Conservation (phyloP, 2,797 vertebrate species). For the Molothrus ater region DNA sequence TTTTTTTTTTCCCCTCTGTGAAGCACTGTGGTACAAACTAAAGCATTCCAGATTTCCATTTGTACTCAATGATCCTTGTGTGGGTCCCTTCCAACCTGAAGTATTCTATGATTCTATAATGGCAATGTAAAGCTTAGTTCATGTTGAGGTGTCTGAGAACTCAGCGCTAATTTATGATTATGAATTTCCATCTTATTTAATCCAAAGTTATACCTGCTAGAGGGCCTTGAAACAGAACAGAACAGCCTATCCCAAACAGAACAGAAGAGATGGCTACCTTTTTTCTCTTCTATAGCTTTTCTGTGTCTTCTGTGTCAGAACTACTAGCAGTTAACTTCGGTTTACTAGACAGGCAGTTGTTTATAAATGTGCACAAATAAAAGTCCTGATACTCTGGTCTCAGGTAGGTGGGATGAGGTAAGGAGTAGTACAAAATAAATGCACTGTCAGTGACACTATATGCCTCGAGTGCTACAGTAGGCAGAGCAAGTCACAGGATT, state of each 20-base stretch:
- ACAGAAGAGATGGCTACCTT: background rate
- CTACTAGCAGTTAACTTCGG: background rate
- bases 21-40: background rate
- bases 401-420: background rate
- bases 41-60: background rate
- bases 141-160: background rate
- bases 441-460: fast-evolving
- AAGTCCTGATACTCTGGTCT: background rate
- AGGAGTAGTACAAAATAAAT: background rate
- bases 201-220: background rate
- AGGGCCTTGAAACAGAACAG: background rate
- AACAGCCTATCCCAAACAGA: background rate
- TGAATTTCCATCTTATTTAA: background rate
- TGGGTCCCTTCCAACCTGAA: background rate
- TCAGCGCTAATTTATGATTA: background rate
- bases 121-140: background rate
- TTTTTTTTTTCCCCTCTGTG: background rate
- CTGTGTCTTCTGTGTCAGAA: background rate
- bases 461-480: fast-evolving
- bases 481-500: background rate
- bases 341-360: background rate
- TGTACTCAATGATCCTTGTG: background rate
- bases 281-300: background rate
- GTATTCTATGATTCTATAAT: background rate
- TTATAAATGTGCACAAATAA: background rate